Conservation (phyloP, 2,113 vertebrate genomes). For the Onychostruthus taczanowskii region DNA sequence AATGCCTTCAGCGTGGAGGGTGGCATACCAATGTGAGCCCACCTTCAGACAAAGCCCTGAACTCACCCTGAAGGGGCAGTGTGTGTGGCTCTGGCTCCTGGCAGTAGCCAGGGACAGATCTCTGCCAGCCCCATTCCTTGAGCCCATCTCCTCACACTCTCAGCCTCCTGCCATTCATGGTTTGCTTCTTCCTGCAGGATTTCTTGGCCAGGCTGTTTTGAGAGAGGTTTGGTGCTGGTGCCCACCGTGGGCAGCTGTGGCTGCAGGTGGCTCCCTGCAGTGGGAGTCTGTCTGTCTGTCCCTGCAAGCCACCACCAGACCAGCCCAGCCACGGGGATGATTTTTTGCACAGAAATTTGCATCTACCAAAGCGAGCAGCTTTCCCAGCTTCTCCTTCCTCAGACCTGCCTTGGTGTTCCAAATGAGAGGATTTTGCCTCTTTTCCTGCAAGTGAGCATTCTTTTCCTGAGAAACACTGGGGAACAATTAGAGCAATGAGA, state of each 20-base stretch:
- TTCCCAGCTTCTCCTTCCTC: neutral
- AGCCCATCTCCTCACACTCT: neutral
- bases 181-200: neutral
- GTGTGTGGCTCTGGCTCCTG: neutral
- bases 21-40: neutral
- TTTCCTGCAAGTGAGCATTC: neutral
- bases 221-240: neutral
- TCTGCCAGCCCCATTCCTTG: neutral
- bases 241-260: accelerated
- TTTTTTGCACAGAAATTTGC: neutral
- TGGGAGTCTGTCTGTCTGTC: accelerated
- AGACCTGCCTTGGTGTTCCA: neutral
- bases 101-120: neutral
- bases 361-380: neutral
- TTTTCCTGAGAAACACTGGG: neutral
- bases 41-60: neutral
- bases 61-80: accelerated
- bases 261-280: neutral
- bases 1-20: neutral
- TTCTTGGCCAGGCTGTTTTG: neutral
- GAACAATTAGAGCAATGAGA: conserved; percentile 11
- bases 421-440: neutral
- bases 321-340: neutral
- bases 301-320: neutral
- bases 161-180: neutral